These are phyloP conservation scores for Dioctria linearis DNA, from an alignment of 2,888 invertebrate genomes.

Conservation along the genomic window DNA sequence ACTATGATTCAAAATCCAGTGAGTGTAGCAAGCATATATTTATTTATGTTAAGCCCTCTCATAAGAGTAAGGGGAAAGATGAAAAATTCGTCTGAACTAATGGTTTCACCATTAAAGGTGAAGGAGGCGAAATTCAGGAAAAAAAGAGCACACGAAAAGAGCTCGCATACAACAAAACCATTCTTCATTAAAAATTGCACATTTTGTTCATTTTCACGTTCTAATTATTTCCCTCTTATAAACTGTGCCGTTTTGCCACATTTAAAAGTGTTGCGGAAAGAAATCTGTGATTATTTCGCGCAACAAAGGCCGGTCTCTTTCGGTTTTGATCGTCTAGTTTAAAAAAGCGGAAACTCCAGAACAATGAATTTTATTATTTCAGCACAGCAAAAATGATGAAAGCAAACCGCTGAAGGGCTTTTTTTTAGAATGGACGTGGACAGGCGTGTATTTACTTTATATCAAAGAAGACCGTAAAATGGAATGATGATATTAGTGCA, in stretches of 20 bases:
- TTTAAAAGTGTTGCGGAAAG: constrained; percentile 46
- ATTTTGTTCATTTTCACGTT: constrained; percentile 45
- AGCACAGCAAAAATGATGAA: constrained; percentile 16
- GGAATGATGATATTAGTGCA: neutral
- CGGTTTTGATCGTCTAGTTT: constrained; percentile 3
- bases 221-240: constrained; percentile 35
- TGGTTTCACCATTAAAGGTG: neutral
- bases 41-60: too few relatives aligned
- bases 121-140: neutral
- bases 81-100: neutral
- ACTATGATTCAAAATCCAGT: neutral
- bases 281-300: constrained; percentile 36
- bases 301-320: constrained; percentile 26
- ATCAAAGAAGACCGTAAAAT: constrained; percentile 1
- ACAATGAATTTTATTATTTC: constrained; percentile 39
- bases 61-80: neutral
- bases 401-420: constrained; percentile 29
- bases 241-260: constrained; percentile 32
- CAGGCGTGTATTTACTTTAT: constrained; percentile 21
- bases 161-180: constrained; percentile 24
- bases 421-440: neutral
- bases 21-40: too few relatives aligned
- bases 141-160: constrained; percentile 12
- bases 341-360: constrained; percentile 31
- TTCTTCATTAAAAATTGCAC: constrained; percentile 44